These are phyloP conservation scores for Lates japonicus DNA, from an alignment of 2,797 vertebrate genomes.

Conservation along the genomic window DNA sequence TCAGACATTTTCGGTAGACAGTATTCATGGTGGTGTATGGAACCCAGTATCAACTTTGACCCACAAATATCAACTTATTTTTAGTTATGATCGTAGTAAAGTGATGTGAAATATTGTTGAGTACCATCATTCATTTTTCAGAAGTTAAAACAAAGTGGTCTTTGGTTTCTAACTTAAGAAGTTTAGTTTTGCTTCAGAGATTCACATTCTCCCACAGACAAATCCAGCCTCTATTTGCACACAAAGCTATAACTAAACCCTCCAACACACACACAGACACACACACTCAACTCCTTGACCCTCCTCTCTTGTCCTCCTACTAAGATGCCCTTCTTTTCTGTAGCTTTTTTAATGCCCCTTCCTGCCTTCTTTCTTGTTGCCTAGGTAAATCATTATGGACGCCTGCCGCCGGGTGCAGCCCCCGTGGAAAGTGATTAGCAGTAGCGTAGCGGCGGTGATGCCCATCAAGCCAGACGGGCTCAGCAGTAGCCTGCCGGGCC, in stretches of 20 bases:
- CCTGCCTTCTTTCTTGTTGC: conserved; percentile 88
- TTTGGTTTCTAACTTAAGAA: conserved; percentile 5
- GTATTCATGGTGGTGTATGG: no score
- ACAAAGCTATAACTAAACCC: conserved; percentile 60
- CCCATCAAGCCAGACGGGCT: conserved; percentile 89
- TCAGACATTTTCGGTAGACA: no score
- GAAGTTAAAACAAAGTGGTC: neutral
- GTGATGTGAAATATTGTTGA: neutral
- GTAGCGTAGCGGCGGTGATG: conserved; percentile 91
- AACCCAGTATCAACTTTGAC: neutral
- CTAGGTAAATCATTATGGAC: conserved; percentile 99
- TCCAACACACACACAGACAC: conserved; percentile 13
- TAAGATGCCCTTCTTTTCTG: conserved; percentile 56
- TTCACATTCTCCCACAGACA: conserved; percentile 44
- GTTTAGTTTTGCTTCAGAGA: conserved; percentile 18
- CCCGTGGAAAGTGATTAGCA: conserved; percentile 95
- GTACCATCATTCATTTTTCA: neutral
- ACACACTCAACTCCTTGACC: conserved; percentile 44
- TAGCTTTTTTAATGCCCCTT: conserved; percentile 62
- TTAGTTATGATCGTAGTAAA: neutral
- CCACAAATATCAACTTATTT: neutral
- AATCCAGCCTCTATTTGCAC: conserved; percentile 62
- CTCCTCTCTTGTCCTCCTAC: conserved; percentile 35
- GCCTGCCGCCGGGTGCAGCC: conserved; percentile 97
- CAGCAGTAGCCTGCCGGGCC: conserved; percentile 89